These are phyloP conservation scores for Drosophila quinaria DNA, from an alignment of 2,888 invertebrate genomes.

Conservation along the genomic window DNA sequence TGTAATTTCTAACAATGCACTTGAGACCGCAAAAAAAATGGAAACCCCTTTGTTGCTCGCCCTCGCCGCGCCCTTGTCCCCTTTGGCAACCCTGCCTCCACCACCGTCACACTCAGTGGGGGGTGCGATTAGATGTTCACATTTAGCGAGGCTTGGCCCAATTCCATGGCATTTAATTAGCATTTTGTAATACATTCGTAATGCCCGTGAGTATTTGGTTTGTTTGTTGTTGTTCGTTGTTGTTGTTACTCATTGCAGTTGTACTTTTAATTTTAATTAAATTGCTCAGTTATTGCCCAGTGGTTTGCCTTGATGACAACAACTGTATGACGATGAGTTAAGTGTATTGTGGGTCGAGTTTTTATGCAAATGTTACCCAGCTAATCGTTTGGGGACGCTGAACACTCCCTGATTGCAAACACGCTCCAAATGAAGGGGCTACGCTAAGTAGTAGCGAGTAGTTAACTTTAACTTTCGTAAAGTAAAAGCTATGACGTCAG, in stretches of 20 bases:
- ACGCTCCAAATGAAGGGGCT: neutral
- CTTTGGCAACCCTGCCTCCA: neutral
- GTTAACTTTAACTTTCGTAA: neutral
- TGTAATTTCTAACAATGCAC: conserved; percentile 64
- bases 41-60: conserved; percentile 1
- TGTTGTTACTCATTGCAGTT: conserved; percentile 35
- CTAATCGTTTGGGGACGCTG: conserved; percentile 52
- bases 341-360: conserved; percentile 10
- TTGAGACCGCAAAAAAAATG: conserved; percentile 41
- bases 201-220: conserved; percentile 68
- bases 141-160: conserved; percentile 71
- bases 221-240: conserved; percentile 22
- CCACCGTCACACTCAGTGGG: conserved; percentile 10
- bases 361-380: conserved; percentile 47
- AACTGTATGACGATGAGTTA: conserved; percentile 35
- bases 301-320: conserved; percentile 43
- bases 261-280: conserved; percentile 75
- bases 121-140: conserved; percentile 67
- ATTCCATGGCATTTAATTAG: conserved; percentile 74
- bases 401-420: conserved; percentile 40
- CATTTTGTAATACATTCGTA: conserved; percentile 78
- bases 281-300: conserved; percentile 63
- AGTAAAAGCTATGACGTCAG: neutral
- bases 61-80: conserved; percentile 24
- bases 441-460: neutral